Evolutionary conservation across 2,888 invertebrate genomes (phyloP).

Genomic region (Mesopsocus fuscifrons): DNA sequence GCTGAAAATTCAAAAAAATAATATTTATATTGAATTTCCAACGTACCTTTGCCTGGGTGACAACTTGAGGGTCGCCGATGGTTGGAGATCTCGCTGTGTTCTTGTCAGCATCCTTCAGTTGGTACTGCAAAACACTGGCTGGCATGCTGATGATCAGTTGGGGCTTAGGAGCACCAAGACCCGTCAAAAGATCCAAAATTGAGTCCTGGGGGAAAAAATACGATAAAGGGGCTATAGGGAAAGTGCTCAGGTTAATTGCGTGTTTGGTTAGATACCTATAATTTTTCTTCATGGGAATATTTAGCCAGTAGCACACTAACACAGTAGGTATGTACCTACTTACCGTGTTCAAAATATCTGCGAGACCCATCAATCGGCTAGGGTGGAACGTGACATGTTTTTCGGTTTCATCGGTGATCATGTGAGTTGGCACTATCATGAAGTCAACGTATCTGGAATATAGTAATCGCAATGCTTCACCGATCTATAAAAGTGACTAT

Average conservation of each 20-base stretch:
- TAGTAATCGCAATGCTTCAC: too few relatives aligned
- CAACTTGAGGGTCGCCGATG: constrained; percentile 31
- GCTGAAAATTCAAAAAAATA: too few relatives aligned
- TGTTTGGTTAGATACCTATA: too few relatives aligned
- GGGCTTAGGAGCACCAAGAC: constrained; percentile 47
- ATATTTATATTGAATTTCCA: too few relatives aligned
- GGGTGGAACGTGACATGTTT: constrained; percentile 44
- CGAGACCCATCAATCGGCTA: constrained; percentile 50
- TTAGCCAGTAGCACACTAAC: too few relatives aligned
- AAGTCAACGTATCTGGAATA: constrained; percentile 37
- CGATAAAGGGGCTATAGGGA: not conserved
- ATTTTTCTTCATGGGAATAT: too few relatives aligned
- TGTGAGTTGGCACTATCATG: constrained; percentile 47
- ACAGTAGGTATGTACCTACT: too few relatives aligned
- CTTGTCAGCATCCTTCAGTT: constrained; percentile 37
- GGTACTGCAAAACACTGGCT: constrained; percentile 46
- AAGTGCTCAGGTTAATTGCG: too few relatives aligned
- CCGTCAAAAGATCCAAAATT: constrained; percentile 48
- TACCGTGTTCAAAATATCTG: constrained; percentile 59
- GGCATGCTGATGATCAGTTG: constrained; percentile 54
- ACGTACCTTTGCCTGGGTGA: constrained; percentile 36
- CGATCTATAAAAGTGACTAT: too few relatives aligned
- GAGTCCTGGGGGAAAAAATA: constrained; percentile 42
- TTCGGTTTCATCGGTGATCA: constrained; percentile 40
- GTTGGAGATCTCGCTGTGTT: constrained; percentile 51